Conservation (phyloP, 2,888 invertebrate genomes). For the Eupithecia pulchellata region DNA sequence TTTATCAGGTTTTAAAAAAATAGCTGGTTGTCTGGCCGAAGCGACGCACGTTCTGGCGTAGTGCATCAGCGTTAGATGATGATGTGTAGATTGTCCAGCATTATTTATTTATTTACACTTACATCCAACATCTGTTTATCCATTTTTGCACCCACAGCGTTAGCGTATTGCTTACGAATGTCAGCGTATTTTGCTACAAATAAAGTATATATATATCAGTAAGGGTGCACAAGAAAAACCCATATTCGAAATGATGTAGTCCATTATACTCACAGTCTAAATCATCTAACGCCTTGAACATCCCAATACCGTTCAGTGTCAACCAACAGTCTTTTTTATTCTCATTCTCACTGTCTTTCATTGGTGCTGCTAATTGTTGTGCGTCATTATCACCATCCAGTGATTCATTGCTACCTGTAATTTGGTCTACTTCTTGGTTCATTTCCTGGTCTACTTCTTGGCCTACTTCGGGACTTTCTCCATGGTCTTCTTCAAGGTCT, state of each 20-base stretch:
- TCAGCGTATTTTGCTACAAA: slow-evolving; percentile 54
- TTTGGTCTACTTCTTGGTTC: background rate
- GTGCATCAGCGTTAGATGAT: no score
- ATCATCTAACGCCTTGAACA: slow-evolving; percentile 54
- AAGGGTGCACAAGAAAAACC: background rate
- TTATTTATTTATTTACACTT: no score
- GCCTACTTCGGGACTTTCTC: background rate
- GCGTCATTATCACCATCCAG: background rate
- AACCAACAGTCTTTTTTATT: slow-evolving; percentile 57
- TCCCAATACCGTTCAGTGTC: slow-evolving; percentile 47
- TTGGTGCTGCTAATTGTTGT: background rate
- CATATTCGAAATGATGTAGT: background rate
- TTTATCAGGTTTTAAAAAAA: no score
- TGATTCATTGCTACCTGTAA: background rate
- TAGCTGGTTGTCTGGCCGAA: no score
- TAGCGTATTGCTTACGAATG: slow-evolving; percentile 47
- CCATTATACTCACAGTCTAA: slow-evolving; percentile 56
- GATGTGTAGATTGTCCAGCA: no score
- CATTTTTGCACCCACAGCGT: slow-evolving; percentile 48
- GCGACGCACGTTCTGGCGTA: no score
- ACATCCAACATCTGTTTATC: slow-evolving; percentile 58
- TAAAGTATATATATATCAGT: background rate
- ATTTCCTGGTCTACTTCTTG: background rate
- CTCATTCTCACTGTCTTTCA: background rate
- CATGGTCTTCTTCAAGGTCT: background rate